These are phyloP conservation scores for Sparus aurata DNA, from an alignment of 2,797 vertebrate species.

Conservation along the genomic window DNA sequence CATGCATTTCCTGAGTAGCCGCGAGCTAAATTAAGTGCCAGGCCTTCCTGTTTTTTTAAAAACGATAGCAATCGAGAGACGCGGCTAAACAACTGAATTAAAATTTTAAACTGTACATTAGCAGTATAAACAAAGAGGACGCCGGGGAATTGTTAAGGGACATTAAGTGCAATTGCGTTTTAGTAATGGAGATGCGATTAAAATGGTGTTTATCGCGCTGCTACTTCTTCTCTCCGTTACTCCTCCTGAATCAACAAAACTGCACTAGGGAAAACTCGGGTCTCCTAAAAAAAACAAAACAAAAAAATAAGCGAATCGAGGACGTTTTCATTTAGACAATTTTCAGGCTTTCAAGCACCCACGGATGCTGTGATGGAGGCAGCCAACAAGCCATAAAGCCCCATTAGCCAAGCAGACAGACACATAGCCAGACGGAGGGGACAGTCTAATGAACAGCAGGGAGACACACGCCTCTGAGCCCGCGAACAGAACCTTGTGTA, in stretches of 20 bases:
- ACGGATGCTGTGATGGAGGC: constrained; percentile 57
- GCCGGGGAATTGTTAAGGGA: constrained; percentile 59
- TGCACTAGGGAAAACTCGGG: constrained; percentile 25
- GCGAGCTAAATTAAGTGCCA: not conserved
- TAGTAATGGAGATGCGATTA: constrained; percentile 39
- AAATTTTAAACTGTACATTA: constrained; percentile 54
- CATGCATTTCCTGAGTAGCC: not conserved
- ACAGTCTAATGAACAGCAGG: constrained; percentile 67
- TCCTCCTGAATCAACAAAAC: constrained; percentile 41
- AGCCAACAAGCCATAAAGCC: constrained; percentile 66
- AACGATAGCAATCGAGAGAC: constrained; percentile 36
- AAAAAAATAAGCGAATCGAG: constrained; percentile 35
- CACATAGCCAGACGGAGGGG: constrained; percentile 60
- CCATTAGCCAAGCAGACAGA: constrained; percentile 63
- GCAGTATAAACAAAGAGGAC: constrained; percentile 60
- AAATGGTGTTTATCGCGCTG: constrained; percentile 46
- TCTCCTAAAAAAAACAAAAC: not conserved
- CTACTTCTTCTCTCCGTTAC: constrained; percentile 28
- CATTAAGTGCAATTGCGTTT: constrained; percentile 65
- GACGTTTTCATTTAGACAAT: constrained; percentile 69
- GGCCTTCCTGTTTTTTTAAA: not conserved
- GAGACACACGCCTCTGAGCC: constrained; percentile 54
- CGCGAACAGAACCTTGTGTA: constrained; percentile 41
- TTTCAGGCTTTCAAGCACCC: constrained; percentile 55
- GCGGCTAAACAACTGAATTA: constrained; percentile 39